A percentile compares a stretch with the other conserved stretches of the same genome.
These are phyloP conservation scores for Diarsia brunnea DNA, from an alignment of 2,888 invertebrate species.

Conservation along the genomic window DNA sequence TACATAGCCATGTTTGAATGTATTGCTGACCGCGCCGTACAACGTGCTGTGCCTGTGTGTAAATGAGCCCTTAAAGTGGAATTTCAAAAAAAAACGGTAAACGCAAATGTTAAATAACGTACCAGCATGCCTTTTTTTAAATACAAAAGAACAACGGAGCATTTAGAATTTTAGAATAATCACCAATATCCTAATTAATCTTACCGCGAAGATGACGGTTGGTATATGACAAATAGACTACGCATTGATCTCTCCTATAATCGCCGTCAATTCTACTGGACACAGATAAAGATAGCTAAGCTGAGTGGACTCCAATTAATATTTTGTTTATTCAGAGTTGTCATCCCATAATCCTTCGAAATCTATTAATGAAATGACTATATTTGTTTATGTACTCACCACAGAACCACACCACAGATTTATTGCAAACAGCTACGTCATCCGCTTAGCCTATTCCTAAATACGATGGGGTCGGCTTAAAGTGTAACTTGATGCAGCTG, in stretches of 20 bases:
- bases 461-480: neutral
- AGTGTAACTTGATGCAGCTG: neutral
- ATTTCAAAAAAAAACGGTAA: too few species aligned
- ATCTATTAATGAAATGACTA: constrained; percentile 22
- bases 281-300: constrained; percentile 19
- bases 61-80: too few species aligned
- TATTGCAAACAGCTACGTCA: constrained; percentile 17
- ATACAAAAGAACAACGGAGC: neutral
- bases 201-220: neutral
- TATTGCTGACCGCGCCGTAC: too few species aligned
- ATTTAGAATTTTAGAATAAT: neutral
- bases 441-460: neutral
- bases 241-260: constrained; percentile 5
- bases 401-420: constrained; percentile 14
- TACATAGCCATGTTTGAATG: too few species aligned
- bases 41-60: too few species aligned
- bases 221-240: neutral
- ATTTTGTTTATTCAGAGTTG: constrained; percentile 4
- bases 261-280: constrained; percentile 10
- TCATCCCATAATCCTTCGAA: neutral
- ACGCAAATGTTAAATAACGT: neutral
- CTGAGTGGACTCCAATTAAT: constrained; percentile 21
- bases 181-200: neutral
- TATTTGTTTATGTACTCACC: neutral
- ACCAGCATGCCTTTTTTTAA: too few species aligned